These are phyloP conservation scores for Orthonevra nobilis DNA, from an alignment of 2,888 invertebrate genomes.

Conservation along the genomic window DNA sequence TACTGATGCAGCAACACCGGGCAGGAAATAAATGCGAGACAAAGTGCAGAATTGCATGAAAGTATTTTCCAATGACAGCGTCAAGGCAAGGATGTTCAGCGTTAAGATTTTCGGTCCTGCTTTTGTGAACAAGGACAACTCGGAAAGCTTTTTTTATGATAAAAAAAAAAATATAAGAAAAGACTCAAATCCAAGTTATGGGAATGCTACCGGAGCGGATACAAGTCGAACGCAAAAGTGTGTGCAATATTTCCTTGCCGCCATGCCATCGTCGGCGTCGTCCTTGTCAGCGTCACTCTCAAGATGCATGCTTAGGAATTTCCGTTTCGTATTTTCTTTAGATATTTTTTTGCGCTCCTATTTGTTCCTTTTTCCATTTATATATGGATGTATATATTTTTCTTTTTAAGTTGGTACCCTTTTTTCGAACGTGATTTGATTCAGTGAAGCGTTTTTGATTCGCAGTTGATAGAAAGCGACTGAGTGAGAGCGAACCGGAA, in stretches of 20 bases:
- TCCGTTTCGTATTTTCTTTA: slow-evolving; percentile 57
- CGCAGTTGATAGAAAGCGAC: slow-evolving; percentile 31
- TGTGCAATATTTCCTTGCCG: slow-evolving; percentile 68
- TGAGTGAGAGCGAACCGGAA: slow-evolving; percentile 24
- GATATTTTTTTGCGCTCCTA: too few relatives aligned
- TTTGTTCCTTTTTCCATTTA: slow-evolving; percentile 1
- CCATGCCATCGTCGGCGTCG: too few relatives aligned
- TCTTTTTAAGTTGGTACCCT: background rate
- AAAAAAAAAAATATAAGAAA: too few relatives aligned
- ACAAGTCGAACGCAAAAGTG: slow-evolving; percentile 69
- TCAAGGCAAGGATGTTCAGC: slow-evolving; percentile 33
- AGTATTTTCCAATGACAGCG: slow-evolving; percentile 59
- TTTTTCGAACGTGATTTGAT: slow-evolving; percentile 65
- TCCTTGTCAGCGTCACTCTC: slow-evolving; percentile 29
- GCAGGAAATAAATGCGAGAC: slow-evolving; percentile 59
- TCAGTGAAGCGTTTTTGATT: slow-evolving; percentile 69
- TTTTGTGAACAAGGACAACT: slow-evolving; percentile 12
- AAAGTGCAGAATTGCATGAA: slow-evolving; percentile 70
- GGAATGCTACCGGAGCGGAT: slow-evolving; percentile 68
- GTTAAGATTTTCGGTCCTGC: slow-evolving; percentile 63
- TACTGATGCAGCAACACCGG: slow-evolving; percentile 10
- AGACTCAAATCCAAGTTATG: slow-evolving; percentile 66
- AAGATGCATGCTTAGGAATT: slow-evolving; percentile 69
- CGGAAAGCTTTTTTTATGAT: too few relatives aligned
- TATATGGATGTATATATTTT: too few relatives aligned